phyloP scores from a whole-genome alignment of 2,797 vertebrate species.

The Cyprinodon diabolis region DNA sequence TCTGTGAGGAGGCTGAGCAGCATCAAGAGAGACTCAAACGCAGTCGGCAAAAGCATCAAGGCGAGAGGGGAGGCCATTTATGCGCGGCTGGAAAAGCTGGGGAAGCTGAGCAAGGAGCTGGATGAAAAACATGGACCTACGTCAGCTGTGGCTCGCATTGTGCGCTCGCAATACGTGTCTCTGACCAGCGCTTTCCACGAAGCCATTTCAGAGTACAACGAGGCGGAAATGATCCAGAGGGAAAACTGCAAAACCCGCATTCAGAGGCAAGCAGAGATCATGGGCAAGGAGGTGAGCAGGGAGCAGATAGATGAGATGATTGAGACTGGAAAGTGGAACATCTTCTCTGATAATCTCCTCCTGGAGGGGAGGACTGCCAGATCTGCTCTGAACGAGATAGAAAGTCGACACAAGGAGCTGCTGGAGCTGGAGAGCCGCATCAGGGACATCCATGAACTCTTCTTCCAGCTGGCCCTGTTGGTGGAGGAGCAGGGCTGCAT shows the following conservation, averaged over 20 bases:
- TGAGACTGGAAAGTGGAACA: constrained; percentile 94
- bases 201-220: constrained; percentile 91
- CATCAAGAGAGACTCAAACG: constrained; percentile 95
- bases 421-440: constrained; percentile 92
- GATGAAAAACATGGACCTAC: constrained; percentile 79
- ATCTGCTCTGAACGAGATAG: constrained; percentile 90
- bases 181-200: constrained; percentile 86
- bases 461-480: constrained; percentile 90
- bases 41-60: constrained; percentile 93
- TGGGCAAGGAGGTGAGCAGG: constrained; percentile 91
- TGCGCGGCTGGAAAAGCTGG: constrained; percentile 84
- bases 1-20: constrained; percentile 96
- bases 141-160: constrained; percentile 85
- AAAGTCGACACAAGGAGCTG: constrained; percentile 93
- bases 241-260: constrained; percentile 97
- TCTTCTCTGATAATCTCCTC: constrained; percentile 92
- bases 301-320: constrained; percentile 97
- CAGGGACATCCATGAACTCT: constrained; percentile 91
- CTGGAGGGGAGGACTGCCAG: constrained; percentile 86
- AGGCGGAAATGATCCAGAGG: constrained; percentile 89
- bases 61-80: constrained; percentile 86
- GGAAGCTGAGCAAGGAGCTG: constrained; percentile 77
- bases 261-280: constrained; percentile 95
- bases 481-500: constrained; percentile 93
- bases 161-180: constrained; percentile 83